Evolutionary conservation across 2,113 vertebrate species (phyloP), one percentile per base, ranked within the genome.

Genomic region (Chitala chitala): DNA sequence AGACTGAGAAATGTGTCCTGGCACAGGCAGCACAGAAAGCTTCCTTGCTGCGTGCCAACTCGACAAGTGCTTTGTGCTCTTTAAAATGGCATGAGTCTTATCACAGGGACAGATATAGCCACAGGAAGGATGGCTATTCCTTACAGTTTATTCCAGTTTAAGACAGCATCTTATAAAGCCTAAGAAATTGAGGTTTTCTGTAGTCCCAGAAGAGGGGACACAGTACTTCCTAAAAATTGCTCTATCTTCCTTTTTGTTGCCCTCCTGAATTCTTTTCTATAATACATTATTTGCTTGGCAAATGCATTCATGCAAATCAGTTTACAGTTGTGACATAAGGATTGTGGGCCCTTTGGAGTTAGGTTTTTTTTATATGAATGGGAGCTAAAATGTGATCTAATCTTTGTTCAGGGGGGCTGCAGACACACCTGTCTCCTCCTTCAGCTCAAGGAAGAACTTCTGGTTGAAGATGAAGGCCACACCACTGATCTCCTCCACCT

Each of bases 391-490:
- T n/a, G n/a, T n/a, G n/a, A n/a, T n/a, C n/a, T n/a, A n/a, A n/a
- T n/a, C n/a, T n/a, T n/a, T n/a, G n/a, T n/a, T 15, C 17, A n/a
- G 20, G 33, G 33, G 20, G 22, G 26, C 40, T 55, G 33, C 20
- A n/a, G 31, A 31, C 89, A 50, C 75, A 99, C 97, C 96, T 4
- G 95, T 98, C 83, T 96, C 95, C 77, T 98, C 95, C 86, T 92
- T 98, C 73, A 99, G 92, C 81, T 98, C 95, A 74, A 94, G 94
- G 78, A 99, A 99, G 85, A 99, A 98, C 84, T 98, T 98, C 87
- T 98, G 97, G 82, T 99, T 99, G 87, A 98, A 99, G 87, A 99
- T 99, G 82, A 98, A 99, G 83, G 97, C 97, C 78, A 99, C 95
- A 0, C 97, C 97, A 5, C 97, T 99, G 69, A 99, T 98, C 89